Conservation (phyloP, 2,888 invertebrate genomes). For the Cylindroiulus punctatus region DNA sequence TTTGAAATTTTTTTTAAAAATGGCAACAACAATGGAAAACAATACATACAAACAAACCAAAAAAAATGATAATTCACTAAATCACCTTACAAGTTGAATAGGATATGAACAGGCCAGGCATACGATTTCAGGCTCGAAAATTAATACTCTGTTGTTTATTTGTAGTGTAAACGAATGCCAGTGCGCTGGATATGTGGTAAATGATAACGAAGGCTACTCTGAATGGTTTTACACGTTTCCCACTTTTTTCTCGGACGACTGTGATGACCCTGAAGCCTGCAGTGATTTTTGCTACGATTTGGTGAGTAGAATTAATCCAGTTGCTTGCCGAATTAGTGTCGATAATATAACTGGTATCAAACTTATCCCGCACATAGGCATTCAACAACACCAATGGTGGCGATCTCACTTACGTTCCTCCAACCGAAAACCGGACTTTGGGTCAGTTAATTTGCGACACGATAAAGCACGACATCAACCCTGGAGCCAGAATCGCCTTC, state of each 20-base stretch:
- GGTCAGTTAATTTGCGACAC: neutral
- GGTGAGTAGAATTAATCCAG: neutral
- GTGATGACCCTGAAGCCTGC: neutral
- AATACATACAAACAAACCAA: too few relatives aligned
- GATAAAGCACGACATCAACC: neutral
- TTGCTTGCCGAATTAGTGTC: neutral
- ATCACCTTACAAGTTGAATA: too few relatives aligned
- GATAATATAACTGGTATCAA: neutral
- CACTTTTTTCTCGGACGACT: neutral
- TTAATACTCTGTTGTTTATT: too few relatives aligned
- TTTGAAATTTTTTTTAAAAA: too few relatives aligned
- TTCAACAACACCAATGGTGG: neutral
- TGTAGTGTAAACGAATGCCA: constrained; percentile 9
- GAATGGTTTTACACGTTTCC: constrained; percentile 28
- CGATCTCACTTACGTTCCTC: neutral
- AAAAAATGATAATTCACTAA: too few relatives aligned
- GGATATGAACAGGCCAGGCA: too few relatives aligned
- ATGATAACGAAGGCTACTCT: neutral
- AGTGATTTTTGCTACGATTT: neutral
- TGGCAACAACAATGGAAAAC: too few relatives aligned
- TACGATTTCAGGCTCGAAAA: too few relatives aligned
- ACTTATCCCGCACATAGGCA: neutral
- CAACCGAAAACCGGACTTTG: neutral
- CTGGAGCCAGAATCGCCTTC: neutral
- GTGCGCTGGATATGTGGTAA: neutral